Base-by-base conservation (phyloP, 2,113 vertebrate species). In the Esox niger region DNA sequence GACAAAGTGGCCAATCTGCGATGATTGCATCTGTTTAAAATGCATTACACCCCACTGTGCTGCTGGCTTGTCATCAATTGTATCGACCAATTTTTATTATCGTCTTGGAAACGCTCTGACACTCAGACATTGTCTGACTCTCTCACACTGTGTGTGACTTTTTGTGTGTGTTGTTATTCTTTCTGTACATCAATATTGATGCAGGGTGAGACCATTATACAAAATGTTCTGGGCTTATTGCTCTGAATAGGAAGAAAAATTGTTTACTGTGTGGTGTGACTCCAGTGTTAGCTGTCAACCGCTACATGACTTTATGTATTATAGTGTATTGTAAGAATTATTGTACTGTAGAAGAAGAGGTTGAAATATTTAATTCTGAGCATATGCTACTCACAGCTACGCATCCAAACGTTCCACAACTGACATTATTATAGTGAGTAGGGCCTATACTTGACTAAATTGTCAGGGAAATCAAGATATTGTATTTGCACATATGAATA, bases 11-110 rank as follows among this genome's bases (percentile, higher is more conserved):
- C 80, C 82, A 83, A 86, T 87, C 82, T 86, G 72, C 82, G 83
- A 88, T 84, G 85, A 87, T 87, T 86, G 83, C 73, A 29, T 80
- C 76, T 82, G 80, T 88, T 88, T 86, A 85, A 90, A 88, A 86
- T 88, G 84, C 83, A 87, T 83, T 84, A 80, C 79, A 76, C 82
- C 76, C 78, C 64, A 73, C 83, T 76, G 68, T 76, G 76, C 77
- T 79, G 70, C 71, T 81, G 84, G 83, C 86, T 74, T 80, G 75
- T 84, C 84, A 86, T 88, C 89, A 84, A 83, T 87, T 87, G 68
- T 80, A 82, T 84, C 64, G 71, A 82, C 83, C 71, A 62, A 62
- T 87, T 79, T 81, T 83, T 68, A 79, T 81, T 74, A 84, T 78
- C 57, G 73, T 68, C 68, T 80, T 79, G 80, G 66, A 86, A 84